Conservation (phyloP, 1,140 invertebrate species). For the Theocolax elegans region DNA sequence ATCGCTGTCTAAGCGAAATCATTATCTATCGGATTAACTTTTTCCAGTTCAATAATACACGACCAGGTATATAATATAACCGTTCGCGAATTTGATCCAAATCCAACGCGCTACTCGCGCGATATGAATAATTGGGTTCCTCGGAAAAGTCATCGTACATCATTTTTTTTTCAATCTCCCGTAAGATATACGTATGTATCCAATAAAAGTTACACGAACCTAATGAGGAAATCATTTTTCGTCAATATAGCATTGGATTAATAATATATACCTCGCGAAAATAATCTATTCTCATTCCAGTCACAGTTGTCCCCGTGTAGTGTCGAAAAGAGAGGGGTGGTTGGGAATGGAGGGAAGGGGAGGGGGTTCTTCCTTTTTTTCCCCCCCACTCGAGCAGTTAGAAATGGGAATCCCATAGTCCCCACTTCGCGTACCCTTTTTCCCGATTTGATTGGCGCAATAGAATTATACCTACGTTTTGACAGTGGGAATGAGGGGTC, state of each 20-base stretch:
- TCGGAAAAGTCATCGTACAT: too few relatives aligned
- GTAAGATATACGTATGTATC: too few relatives aligned
- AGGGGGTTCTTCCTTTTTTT: background rate
- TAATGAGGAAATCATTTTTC: background rate
- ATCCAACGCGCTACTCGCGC: too few relatives aligned
- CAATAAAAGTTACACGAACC: too few relatives aligned
- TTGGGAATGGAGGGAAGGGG: background rate
- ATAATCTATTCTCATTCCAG: slow-evolving; percentile 10
- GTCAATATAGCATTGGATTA: background rate
- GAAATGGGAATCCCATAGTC: slow-evolving; percentile 7
- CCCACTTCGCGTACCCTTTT: background rate
- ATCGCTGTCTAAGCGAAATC: too few relatives aligned
- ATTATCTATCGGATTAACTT: too few relatives aligned
- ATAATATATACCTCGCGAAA: background rate
- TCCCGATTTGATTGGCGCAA: slow-evolving; percentile 19
- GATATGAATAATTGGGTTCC: too few relatives aligned
- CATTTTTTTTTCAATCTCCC: too few relatives aligned
- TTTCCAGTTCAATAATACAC: too few relatives aligned
- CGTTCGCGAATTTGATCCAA: too few relatives aligned
- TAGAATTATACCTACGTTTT: slow-evolving; percentile 16
- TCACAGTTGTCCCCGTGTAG: background rate
- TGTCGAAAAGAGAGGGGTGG: too few relatives aligned
- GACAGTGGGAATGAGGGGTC: background rate
- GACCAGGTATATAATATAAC: too few relatives aligned
- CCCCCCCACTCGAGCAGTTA: background rate